Evolutionary conservation across 1,140 invertebrate genomes (phyloP), one percentile per base, ranked within the genome.

Genomic region (Drosophila tsacasi): DNA sequence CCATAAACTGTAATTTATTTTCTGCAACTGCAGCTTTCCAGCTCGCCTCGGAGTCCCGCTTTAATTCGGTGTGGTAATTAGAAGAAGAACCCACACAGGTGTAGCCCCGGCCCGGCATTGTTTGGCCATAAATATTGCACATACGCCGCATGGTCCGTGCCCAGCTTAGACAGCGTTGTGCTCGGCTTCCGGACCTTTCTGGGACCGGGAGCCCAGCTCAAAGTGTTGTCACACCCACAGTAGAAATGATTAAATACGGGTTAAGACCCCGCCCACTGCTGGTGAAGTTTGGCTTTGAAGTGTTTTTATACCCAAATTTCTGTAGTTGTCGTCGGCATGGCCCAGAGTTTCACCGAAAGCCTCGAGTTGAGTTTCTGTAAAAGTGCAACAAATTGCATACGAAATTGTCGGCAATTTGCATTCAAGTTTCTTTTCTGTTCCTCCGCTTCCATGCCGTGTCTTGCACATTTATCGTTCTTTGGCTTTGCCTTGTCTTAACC

Each of bases 401-500:
- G 67, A 84, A 81, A 85, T 37, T 84, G 74, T 42, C 64, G 80
- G 74, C 82, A 85, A 85, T 85, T 85, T 85, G 82, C 82, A 85
- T 85, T 73, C 57, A 47, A 54, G 49, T 75, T 55, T 55, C 63
- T 71, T 65, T 40, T 57, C 50, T 25, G 59, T 64, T 73, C 35
- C 54, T 39, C 15, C 54, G 54, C 54, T n/a, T 23, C 21, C 54
- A 25, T 5, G 32, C 19, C 52, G 8, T 39, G 62, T 84, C 66
- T 77, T 63, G 55, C 52, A 65, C 72, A 81, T 77, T 81, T 68
- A 83, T 49, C 42, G 52, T 71, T 59, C 58, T 57, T 66, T 57
- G 54, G 54, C 71, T 71, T 64, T 30, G 46, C 52, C 27, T 75
- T 35, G 54, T 19, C 52, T 37, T 35, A 25, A 15, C 39, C 39